Percentiles rank a stretch among this genome's conserved stretches.
These are phyloP conservation scores for Perccottus glenii DNA, from an alignment of 2,113 vertebrate genomes.

Conservation along the genomic window DNA sequence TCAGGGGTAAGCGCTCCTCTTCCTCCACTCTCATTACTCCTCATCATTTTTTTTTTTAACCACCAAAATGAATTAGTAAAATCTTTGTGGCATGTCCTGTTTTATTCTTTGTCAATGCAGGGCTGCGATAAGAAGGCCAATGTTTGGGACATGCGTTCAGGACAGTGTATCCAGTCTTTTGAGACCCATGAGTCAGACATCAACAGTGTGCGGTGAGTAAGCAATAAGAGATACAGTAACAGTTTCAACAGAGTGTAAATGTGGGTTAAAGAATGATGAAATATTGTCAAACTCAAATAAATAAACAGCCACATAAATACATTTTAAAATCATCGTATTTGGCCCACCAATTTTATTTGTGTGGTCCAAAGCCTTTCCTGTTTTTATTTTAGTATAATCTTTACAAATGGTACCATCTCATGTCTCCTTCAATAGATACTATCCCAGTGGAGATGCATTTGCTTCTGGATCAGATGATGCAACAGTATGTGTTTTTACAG, in stretches of 20 bases:
- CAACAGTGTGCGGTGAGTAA: constrained; percentile 94
- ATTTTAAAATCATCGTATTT: too few species aligned
- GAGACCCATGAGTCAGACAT: constrained; percentile 98
- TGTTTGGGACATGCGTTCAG: constrained; percentile 98
- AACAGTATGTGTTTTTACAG: constrained; percentile 83
- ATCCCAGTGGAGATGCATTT: constrained; percentile 98
- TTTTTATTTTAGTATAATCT: too few species aligned
- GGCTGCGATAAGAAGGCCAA: constrained; percentile 99
- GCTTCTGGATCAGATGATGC: constrained; percentile 98
- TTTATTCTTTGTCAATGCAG: constrained; percentile 65
- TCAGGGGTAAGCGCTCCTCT: constrained; percentile 86
- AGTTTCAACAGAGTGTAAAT: background rate
- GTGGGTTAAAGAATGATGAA: background rate
- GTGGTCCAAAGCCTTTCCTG: too few species aligned
- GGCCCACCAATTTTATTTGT: too few species aligned
- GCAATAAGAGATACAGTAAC: background rate
- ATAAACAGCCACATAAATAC: too few species aligned
- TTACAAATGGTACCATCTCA: background rate
- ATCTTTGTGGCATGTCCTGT: background rate
- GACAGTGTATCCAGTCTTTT: constrained; percentile 97
- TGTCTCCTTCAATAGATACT: constrained; percentile 83
- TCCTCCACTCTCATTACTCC: background rate
- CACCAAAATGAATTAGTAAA: constrained; percentile 5
- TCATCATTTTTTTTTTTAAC: background rate
- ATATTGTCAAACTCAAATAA: too few species aligned